Evolutionary conservation across 2,888 invertebrate genomes (phyloP).

Genomic region (Macrophya annulata): DNA sequence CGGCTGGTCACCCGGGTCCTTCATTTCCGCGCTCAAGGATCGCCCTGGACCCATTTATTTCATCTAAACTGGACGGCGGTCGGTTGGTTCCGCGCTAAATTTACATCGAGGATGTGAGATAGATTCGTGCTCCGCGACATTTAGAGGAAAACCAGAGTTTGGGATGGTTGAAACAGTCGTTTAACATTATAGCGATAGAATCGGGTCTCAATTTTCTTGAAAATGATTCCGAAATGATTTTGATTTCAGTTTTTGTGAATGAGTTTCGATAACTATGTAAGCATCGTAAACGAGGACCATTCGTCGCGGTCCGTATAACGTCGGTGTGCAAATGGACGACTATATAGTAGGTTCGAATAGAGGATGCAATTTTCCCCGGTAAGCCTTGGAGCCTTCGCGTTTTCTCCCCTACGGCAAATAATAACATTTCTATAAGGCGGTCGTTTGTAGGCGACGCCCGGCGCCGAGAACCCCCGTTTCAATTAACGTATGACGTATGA

Average conservation of each 20-base stretch:
- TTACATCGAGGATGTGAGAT: conserved; percentile 40
- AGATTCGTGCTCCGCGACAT: not conserved
- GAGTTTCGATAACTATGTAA: not conserved
- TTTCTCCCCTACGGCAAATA: conserved; percentile 72
- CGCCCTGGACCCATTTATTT: conserved; percentile 74
- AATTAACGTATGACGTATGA: conserved; percentile 80
- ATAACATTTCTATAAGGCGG: conserved; percentile 79
- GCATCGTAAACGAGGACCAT: not conserved
- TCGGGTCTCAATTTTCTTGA: not conserved
- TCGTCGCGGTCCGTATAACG: conserved; percentile 18
- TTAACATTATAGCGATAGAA: not conserved
- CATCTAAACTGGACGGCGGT: conserved; percentile 59
- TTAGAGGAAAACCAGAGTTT: not conserved
- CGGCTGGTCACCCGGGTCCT: conserved; percentile 69
- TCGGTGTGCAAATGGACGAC: not conserved
- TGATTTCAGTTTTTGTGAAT: not conserved
- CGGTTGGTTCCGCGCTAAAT: conserved; percentile 25
- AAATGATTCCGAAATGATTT: not conserved
- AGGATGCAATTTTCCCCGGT: conserved; percentile 73
- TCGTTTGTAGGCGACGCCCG: conserved; percentile 79
- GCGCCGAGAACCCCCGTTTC: conserved; percentile 77
- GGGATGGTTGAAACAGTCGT: not conserved
- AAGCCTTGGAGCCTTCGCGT: conserved; percentile 64
- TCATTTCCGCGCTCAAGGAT: conserved; percentile 77
- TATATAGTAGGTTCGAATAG: not conserved